Evolutionary conservation across 2,797 vertebrate species (phyloP).

Genomic region (Melanotaenia parkinsoni): DNA sequence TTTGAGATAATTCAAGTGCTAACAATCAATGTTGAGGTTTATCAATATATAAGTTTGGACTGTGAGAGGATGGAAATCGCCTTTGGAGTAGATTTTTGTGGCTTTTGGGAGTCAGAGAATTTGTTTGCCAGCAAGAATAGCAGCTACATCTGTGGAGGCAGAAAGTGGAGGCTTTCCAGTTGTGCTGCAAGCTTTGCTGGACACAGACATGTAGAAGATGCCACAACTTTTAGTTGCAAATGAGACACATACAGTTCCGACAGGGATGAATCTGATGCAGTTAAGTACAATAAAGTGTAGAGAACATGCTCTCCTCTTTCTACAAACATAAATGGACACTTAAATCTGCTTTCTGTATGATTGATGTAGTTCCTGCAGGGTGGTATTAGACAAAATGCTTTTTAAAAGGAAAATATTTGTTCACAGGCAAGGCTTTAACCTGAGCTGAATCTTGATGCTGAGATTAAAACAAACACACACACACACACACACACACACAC

Average conservation of each 20-base stretch:
- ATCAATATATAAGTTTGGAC: background rate
- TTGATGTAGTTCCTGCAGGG: background rate
- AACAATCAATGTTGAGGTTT: background rate
- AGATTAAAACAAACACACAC: background rate
- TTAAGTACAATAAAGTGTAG: conserved; percentile 27
- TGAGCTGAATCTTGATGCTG: conserved; percentile 32
- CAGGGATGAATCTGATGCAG: conserved; percentile 19
- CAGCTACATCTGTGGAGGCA: conserved; percentile 34
- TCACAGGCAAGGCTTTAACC: background rate
- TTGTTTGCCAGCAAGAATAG: conserved; percentile 53
- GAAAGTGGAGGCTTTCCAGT: conserved; percentile 56
- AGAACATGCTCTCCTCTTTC: background rate
- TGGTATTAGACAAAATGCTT: conserved; percentile 6
- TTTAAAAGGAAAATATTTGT: conserved; percentile 32
- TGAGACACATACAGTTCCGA: conserved; percentile 33
- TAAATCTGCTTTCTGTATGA: conserved; percentile 7
- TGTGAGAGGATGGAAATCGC: conserved; percentile 14
- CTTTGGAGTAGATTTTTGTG: conserved; percentile 35
- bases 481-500: no score
- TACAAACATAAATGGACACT: conserved; percentile 19
- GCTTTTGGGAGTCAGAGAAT: conserved; percentile 38
- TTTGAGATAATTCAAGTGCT: background rate
- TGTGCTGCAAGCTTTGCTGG: conserved; percentile 48
- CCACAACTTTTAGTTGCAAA: conserved; percentile 53
- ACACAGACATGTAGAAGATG: conserved; percentile 50